Base-by-base conservation (phyloP, 92 coral and sea anemone genomes). In the Heliopora coerulea region DNA sequence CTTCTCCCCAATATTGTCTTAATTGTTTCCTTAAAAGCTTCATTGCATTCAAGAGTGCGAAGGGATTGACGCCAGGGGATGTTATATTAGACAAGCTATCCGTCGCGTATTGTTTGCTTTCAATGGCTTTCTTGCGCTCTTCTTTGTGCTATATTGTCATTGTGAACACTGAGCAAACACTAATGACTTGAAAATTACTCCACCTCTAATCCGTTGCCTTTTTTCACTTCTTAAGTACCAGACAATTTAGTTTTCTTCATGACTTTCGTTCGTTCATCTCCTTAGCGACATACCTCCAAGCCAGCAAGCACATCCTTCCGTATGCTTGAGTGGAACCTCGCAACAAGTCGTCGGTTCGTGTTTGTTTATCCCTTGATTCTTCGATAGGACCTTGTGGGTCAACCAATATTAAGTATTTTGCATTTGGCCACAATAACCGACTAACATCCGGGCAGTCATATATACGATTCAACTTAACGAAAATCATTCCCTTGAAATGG, bases 41-140 rank as follows among this genome's bases (percentile, higher is more conserved):
- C 46, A 12, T 4, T 10, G 77, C 29, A 37, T 15, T 29, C 46
- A 54, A 56, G 21, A 54, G 20, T 28, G 44, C 3, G 20, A 15
- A 50, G 27, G 27, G 62, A 67, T 49, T 49, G 54, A 67, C 52
- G 59, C 30, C 25, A 25, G 7, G 54, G 62, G 62, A 70, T 52
- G 77, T 54, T 70, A 70, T 70, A 70, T 70, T 70, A 52, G 77
- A 5, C 54, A 33, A 18, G 63, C 54, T 70, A 70, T 42, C 52
- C 11, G 49, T 49, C 19, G 4, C 24, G 30, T 34, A 70, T 70
- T 70, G 77, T 70, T 70, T 70, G 77, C 37, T 33, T 48, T 31
- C 32, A 54, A 70, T 31, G 26, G 63, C 48, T 3, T 40, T 48
- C 49, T 29, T 42, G 35, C 50, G 19, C 17, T 46, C 24, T 27